These are phyloP conservation scores for Agonum fuliginosum DNA, from an alignment of 2,888 invertebrate genomes.

Conservation along the genomic window DNA sequence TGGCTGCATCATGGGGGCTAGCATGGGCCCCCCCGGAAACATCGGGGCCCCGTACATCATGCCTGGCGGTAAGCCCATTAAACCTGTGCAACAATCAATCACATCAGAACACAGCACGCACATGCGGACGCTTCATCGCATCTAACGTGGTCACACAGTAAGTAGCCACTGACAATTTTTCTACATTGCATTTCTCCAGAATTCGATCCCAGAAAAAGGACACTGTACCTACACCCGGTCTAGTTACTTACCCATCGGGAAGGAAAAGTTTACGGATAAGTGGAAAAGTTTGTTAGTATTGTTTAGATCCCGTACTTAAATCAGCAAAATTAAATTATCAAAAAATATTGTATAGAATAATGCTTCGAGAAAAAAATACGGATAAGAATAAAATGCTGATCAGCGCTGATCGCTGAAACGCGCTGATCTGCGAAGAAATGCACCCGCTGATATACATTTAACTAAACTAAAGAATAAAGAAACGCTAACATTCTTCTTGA, in stretches of 20 bases:
- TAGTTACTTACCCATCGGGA: slow-evolving; percentile 43
- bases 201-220: background rate
- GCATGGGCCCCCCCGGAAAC: slow-evolving; percentile 71
- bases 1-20: slow-evolving; percentile 84
- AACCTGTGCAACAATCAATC: slow-evolving; percentile 66
- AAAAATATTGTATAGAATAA: no score
- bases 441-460: no score
- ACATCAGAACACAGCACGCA: background rate
- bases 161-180: slow-evolving; percentile 50
- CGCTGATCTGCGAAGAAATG: no score
- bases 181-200: slow-evolving; percentile 16
- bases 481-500: no score
- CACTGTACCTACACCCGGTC: background rate
- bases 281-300: no score
- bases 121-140: slow-evolving; percentile 19
- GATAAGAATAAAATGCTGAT: no score
- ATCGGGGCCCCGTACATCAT: slow-evolving; percentile 72
- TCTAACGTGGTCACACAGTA: slow-evolving; percentile 56
- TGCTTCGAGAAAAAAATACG: no score
- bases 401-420: no score
- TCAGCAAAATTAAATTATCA: no score
- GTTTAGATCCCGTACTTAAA: no score
- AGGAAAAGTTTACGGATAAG: no score
- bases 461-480: no score
- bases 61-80: slow-evolving; percentile 73